A percentile compares a stretch with the other conserved stretches of the same genome.
Evolutionary conservation across 1,140 invertebrate species (phyloP).

Genomic region (Spodoptera frugiperda): DNA sequence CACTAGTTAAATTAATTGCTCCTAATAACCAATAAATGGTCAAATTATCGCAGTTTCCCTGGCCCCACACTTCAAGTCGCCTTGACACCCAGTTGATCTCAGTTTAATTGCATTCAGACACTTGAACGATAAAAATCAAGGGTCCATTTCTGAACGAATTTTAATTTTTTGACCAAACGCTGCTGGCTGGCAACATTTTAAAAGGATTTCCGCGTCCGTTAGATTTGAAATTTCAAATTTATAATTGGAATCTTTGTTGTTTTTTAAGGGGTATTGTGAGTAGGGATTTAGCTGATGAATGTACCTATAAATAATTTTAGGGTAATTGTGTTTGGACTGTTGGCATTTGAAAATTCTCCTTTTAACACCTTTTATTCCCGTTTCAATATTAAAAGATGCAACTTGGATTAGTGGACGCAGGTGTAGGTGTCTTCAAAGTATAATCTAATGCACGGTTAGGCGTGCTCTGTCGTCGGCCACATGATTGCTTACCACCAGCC

Average conservation of each 20-base stretch:
- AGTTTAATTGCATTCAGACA: slow-evolving; percentile 54
- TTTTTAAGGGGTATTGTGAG: neutral
- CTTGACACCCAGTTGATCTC: slow-evolving; percentile 51
- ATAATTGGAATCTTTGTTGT: neutral
- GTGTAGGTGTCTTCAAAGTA: too few species aligned
- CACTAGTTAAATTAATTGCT: neutral
- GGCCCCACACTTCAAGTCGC: slow-evolving; percentile 40
- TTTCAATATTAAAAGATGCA: too few species aligned
- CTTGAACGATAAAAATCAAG: slow-evolving; percentile 47
- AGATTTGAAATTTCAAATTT: neutral
- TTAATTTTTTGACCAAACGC: slow-evolving; percentile 11
- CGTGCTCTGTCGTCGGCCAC: too few species aligned
- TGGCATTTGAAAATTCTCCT: neutral
- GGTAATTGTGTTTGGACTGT: too few species aligned
- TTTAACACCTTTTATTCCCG: too few species aligned
- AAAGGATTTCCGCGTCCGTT: slow-evolving; percentile 19
- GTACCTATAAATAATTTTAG: neutral
- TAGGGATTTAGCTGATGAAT: neutral
- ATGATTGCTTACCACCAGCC: too few species aligned
- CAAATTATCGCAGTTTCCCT: slow-evolving; percentile 22
- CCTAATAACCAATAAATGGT: slow-evolving; percentile 3
- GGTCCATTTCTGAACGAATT: neutral
- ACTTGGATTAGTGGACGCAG: too few species aligned
- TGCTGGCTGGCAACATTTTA: slow-evolving; percentile 28
- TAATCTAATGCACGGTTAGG: too few species aligned